Evolutionary conservation across 1,140 invertebrate genomes (phyloP), one percentile per base, ranked within the genome.

Genomic region (Nymphalis io): DNA sequence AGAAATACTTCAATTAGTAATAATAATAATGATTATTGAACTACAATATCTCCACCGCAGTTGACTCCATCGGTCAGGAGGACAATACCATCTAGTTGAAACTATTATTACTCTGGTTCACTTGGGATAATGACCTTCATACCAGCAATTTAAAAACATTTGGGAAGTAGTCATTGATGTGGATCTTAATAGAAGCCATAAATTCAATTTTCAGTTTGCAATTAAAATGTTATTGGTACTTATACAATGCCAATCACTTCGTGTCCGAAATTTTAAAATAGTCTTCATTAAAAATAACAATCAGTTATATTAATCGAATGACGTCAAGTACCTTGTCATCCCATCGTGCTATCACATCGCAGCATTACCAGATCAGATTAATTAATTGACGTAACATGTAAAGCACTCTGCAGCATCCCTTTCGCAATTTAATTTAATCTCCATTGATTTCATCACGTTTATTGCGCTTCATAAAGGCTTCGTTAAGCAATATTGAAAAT

Each of bases 401-500:
- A 46, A 62, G 62, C 20, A 42, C 62, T 55, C 58, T 60, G 38
- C 39, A n/a, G 38, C 33, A 40, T 40, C 38, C 53, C 20, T 57
- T 27, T 27, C 53, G 18, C 40, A 27, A 64, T 42, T 55, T 64
- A 64, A 64, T 64, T 55, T 40, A 64, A 65, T 57, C 40, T 23
- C 38, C 18, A 57, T 23, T 65, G 39, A 57, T 13, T 57, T 57
- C 21, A 18, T 65, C 63, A 21, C 27, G 27, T 27, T 42, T 51
- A 60, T 42, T 60, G 61, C 27, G 21, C 21, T 39, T 51, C n/a
- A 42, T 23, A 65, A 58, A 40, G 33, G 63, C 63, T 65, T 64
- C 63, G 38, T 40, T 44, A 65, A 55, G 53, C 53, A 42, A 55
- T 57, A 58, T 65, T 20, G 53, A 57, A 58, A 65, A 65, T 65